Evolutionary conservation across 2,888 invertebrate species (phyloP), one percentile per base, ranked within the genome.

Genomic region (Monopis laevigella): DNA sequence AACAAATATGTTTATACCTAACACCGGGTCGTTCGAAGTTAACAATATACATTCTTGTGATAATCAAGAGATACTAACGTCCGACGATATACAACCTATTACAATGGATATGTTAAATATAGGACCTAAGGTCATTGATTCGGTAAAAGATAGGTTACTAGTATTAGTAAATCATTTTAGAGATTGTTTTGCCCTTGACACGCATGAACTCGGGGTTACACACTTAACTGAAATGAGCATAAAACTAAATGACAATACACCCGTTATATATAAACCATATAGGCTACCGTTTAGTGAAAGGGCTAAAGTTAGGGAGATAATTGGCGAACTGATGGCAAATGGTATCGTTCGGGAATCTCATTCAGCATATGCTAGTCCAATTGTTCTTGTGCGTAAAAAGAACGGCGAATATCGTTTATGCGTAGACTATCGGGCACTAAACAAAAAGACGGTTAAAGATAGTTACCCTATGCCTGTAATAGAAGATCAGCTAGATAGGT

Each of bases 351-450:
- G 11, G 17, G 39, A 44, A 13, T 42, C 44, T 2, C 26, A 18
- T 18, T 58, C 54, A 1, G 40, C 48, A 11, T 58, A 48, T 43
- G 45, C 51, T 5, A 54, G 56, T 29, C 54, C 54, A 2, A 44
- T 56, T 12, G 51, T 54, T 4, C 34, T 55, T 1, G n/a, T n/a
- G n/a, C n/a, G n/a, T n/a, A n/a, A n/a, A n/a, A n/a, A n/a, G n/a
- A n/a, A n/a, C n/a, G n/a, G n/a, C n/a, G n/a, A n/a, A n/a, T n/a
- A n/a, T n/a, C n/a, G n/a, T n/a, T n/a, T n/a, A n/a, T n/a, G n/a
- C n/a, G n/a, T n/a, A n/a, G n/a, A n/a, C n/a, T n/a, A n/a, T n/a
- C n/a, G n/a, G n/a, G n/a, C n/a, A n/a, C n/a, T n/a, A n/a, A n/a
- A n/a, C n/a, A n/a, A n/a, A n/a, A n/a, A n/a, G n/a, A n/a, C n/a